A percentile compares a stretch with the other conserved stretches of the same genome.
Evolutionary conservation across 1,140 invertebrate genomes (phyloP).

Genomic region (Drosophila kohkoa): DNA sequence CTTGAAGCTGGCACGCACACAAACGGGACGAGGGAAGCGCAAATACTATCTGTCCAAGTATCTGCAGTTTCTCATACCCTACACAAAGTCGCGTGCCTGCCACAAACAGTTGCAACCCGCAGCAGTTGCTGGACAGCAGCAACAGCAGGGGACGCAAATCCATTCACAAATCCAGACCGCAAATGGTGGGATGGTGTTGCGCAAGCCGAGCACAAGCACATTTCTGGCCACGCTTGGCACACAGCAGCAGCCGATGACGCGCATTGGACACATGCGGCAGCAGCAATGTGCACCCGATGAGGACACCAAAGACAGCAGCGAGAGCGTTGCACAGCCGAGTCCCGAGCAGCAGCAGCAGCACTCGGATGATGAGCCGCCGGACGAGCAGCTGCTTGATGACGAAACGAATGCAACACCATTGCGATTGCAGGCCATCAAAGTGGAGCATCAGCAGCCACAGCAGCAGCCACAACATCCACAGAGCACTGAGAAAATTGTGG

Average conservation of each 20-base stretch:
- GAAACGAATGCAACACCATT: constrained; percentile 31
- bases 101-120: constrained; percentile 41
- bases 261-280: constrained; percentile 50
- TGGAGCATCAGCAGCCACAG: constrained; percentile 47
- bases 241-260: constrained; percentile 39
- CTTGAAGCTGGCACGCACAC: constrained; percentile 73
- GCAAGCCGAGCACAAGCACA: constrained; percentile 25
- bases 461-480: constrained; percentile 25
- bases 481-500: constrained; percentile 38
- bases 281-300: constrained; percentile 15
- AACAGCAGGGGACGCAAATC: neutral
- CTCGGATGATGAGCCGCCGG: constrained; percentile 23
- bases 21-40: constrained; percentile 77
- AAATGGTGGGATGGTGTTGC: constrained; percentile 25
- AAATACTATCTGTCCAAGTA: constrained; percentile 82
- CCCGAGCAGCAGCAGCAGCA: neutral
- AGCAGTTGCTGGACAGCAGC: neutral
- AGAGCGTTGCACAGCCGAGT: constrained; percentile 2
- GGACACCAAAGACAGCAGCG: constrained; percentile 50
- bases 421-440: constrained; percentile 67
- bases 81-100: constrained; percentile 71
- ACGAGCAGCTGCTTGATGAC: neutral
- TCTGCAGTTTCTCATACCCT: constrained; percentile 78
- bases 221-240: neutral
- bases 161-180: neutral